phyloP scores from a whole-genome alignment of 2,797 vertebrate species.

The Ptychadena robeensis region DNA sequence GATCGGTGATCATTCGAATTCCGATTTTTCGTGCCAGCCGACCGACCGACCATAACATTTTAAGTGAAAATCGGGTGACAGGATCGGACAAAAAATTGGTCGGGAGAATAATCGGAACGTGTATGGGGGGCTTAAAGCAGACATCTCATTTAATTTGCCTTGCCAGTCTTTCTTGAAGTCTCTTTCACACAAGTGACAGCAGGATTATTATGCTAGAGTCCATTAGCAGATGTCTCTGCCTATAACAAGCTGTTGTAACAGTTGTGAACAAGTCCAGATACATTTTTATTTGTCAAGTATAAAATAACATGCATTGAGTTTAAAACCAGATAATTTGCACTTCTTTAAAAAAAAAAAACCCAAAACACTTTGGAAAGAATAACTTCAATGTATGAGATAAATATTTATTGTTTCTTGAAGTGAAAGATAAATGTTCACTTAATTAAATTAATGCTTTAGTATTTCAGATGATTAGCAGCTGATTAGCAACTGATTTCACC shows the following conservation, averaged over 20 bases:
- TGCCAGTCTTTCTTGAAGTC: neutral
- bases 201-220: neutral
- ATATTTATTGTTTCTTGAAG: slow-evolving; percentile 40
- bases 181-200: neutral
- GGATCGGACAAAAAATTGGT: too few species aligned
- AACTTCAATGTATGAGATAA: slow-evolving; percentile 9
- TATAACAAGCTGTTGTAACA: neutral
- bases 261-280: neutral
- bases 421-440: slow-evolving; percentile 32
- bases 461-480: slow-evolving; percentile 51
- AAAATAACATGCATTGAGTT: neutral
- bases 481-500: slow-evolving; percentile 28
- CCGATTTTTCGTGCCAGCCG: too few species aligned
- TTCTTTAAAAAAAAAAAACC: neutral
- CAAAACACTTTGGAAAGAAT: slow-evolving; percentile 22
- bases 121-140: neutral
- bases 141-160: neutral
- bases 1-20: too few species aligned
- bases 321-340: neutral
- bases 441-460: slow-evolving; percentile 32
- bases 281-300: neutral
- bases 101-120: too few species aligned
- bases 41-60: too few species aligned
- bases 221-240: neutral
- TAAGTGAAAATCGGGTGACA: too few species aligned